Percentiles rank a stretch among this genome's conserved stretches.
phyloP scores from a whole-genome alignment of 2,888 invertebrate genomes.

The Megaustenia siamemsis region DNA sequence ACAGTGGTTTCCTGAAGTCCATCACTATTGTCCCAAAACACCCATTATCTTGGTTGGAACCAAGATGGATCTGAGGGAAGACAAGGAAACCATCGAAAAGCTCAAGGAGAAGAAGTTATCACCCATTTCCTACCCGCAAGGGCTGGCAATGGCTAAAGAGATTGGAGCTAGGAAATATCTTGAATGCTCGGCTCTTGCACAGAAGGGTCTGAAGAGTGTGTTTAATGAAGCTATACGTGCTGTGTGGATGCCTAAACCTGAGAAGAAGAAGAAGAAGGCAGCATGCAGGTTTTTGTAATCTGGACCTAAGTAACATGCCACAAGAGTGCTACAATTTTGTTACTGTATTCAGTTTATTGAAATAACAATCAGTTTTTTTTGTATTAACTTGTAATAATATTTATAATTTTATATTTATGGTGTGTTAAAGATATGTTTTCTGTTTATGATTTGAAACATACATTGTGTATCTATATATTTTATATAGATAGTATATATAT shows the following conservation, averaged over 20 bases:
- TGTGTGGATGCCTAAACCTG: constrained; percentile 96
- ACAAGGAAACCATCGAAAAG: constrained; percentile 97
- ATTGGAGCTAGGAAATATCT: constrained; percentile 93
- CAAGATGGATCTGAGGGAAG: constrained; percentile 96
- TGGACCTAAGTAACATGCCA: background rate
- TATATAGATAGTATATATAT: too few species aligned
- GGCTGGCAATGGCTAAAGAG: constrained; percentile 85
- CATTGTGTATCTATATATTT: too few species aligned
- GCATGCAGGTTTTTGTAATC: constrained; percentile 85
- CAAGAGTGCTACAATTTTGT: background rate
- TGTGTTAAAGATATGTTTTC: background rate
- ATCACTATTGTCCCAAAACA: constrained; percentile 99
- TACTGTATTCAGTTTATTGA: background rate
- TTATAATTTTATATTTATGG: constrained; percentile 21
- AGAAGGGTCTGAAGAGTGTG: constrained; percentile 98
- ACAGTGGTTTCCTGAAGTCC: constrained; percentile 98
- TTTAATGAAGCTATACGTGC: constrained; percentile 98
- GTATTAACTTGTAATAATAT: background rate
- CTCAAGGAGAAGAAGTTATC: constrained; percentile 96
- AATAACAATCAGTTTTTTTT: background rate
- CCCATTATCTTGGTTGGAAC: constrained; percentile 98
- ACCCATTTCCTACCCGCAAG: constrained; percentile 98
- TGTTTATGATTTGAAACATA: background rate
- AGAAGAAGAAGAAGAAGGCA: constrained; percentile 91
- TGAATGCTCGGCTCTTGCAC: constrained; percentile 98